Conservation (phyloP, 2,797 vertebrate genomes). For the Epinephelus malabaricus region DNA sequence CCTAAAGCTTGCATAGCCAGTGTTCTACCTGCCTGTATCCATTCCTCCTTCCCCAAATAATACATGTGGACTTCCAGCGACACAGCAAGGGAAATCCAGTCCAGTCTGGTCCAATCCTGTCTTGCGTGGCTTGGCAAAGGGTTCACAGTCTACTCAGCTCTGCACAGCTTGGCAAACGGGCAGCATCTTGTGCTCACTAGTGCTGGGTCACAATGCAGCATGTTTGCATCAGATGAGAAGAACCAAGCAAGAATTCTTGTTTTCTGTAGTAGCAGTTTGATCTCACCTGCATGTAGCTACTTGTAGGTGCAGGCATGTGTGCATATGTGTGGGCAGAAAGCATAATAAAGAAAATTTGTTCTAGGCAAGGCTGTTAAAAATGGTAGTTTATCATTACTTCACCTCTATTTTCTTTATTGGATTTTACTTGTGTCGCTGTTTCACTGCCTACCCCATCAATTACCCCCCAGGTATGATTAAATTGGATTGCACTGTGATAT, state of each 20-base stretch:
- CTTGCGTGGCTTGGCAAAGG: constrained; percentile 34
- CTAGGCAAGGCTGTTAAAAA: constrained; percentile 15
- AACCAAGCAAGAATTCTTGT: constrained; percentile 10
- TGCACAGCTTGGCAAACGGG: constrained; percentile 45
- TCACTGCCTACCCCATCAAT: constrained; percentile 51
- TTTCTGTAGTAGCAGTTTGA: background rate
- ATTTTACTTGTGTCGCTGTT: constrained; percentile 48
- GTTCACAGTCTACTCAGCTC: constrained; percentile 29
- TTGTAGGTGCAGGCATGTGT: constrained; percentile 8
- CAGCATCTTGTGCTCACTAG: constrained; percentile 1
- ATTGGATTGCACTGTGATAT: constrained; percentile 56
- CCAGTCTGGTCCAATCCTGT: constrained; percentile 50
- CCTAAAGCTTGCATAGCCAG: constrained; percentile 48
- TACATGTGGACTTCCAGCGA: constrained; percentile 46
- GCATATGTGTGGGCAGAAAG: constrained; percentile 10
- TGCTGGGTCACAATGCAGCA: constrained; percentile 26
- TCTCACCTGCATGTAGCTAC: constrained; percentile 8
- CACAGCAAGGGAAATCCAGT: constrained; percentile 38
- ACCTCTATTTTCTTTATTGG: constrained; percentile 51
- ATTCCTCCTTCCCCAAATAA: constrained; percentile 52
- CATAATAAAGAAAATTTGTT: constrained; percentile 6
- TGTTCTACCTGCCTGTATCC: constrained; percentile 63
- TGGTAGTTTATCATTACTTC: constrained; percentile 38
- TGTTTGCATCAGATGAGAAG: constrained; percentile 37
- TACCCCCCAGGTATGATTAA: constrained; percentile 61